Conservation (phyloP, 2,888 invertebrate genomes). For the Parascotia fuliginaria region DNA sequence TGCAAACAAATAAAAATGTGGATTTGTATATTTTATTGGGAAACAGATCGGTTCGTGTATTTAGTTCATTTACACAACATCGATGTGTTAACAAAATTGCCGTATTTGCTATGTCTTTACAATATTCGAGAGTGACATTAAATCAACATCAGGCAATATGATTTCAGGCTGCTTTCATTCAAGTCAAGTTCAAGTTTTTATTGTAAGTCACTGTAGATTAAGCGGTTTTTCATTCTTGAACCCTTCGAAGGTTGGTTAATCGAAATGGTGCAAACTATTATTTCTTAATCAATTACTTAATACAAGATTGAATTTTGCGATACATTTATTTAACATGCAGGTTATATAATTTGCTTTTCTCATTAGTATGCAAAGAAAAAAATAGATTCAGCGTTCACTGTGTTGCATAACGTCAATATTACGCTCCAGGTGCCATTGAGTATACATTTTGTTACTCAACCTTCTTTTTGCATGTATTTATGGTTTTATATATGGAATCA, state of each 20-base stretch:
- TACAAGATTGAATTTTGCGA: neutral
- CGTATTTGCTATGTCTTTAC: too few species aligned
- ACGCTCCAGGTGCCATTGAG: conserved; percentile 65
- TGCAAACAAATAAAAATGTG: neutral
- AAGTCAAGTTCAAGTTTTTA: too few species aligned
- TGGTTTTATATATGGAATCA: conserved; percentile 37
- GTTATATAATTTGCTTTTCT: conserved; percentile 26
- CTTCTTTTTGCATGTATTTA: conserved; percentile 56
- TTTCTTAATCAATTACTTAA: neutral
- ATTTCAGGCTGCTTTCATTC: too few species aligned
- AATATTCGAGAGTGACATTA: too few species aligned
- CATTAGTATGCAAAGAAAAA: conserved; percentile 28
- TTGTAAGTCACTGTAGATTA: too few species aligned
- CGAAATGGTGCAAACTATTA: neutral
- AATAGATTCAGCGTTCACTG: conserved; percentile 42
- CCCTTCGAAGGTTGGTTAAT: too few species aligned
- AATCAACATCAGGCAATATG: too few species aligned
- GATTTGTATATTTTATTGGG: neutral
- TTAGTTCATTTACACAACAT: too few species aligned
- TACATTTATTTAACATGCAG: conserved; percentile 16
- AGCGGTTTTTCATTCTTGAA: too few species aligned
- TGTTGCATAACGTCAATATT: conserved; percentile 59
- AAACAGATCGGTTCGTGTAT: too few species aligned
- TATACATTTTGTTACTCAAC: conserved; percentile 66
- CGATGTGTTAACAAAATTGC: too few species aligned